phyloP scores from a whole-genome alignment of 2,797 vertebrate species.

The Hypotaenidia philippensis region DNA sequence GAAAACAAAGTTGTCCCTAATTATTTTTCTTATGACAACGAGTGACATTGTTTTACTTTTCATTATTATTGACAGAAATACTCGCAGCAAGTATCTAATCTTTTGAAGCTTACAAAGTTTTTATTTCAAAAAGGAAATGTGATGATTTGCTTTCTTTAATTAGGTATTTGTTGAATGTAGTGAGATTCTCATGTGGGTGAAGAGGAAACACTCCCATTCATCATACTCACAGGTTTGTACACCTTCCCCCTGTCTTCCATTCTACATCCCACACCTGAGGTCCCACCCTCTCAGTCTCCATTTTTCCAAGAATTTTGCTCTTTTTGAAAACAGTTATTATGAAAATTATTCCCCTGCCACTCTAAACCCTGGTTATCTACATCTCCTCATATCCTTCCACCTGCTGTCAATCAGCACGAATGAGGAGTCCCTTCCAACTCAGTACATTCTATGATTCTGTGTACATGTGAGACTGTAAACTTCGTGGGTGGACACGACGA shows the following conservation, averaged over 20 bases:
- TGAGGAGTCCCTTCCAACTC: not conserved
- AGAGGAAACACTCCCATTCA: not conserved
- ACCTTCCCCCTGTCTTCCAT: not conserved
- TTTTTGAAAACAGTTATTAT: not conserved
- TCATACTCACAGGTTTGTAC: not conserved
- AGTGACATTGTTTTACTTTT: not conserved
- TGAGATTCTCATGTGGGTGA: not conserved
- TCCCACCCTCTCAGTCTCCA: not conserved
- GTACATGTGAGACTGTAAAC: not conserved
- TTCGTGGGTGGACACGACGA: fast-evolving
- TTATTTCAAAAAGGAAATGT: not conserved
- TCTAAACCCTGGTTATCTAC: not conserved
- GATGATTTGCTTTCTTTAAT: not conserved
- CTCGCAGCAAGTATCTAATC: not conserved
- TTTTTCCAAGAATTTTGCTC: not conserved
- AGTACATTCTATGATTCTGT: not conserved
- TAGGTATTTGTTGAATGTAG: not conserved
- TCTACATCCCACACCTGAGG: not conserved
- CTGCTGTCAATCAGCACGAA: not conserved
- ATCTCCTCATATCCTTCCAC: not conserved
- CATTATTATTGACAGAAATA: not conserved
- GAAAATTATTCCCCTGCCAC: not conserved
- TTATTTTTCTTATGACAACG: not conserved
- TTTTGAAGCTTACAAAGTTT: not conserved
- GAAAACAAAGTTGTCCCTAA: not conserved